phyloP scores from a whole-genome alignment of 2,797 vertebrate species.

The Bucorvus abyssinicus region DNA sequence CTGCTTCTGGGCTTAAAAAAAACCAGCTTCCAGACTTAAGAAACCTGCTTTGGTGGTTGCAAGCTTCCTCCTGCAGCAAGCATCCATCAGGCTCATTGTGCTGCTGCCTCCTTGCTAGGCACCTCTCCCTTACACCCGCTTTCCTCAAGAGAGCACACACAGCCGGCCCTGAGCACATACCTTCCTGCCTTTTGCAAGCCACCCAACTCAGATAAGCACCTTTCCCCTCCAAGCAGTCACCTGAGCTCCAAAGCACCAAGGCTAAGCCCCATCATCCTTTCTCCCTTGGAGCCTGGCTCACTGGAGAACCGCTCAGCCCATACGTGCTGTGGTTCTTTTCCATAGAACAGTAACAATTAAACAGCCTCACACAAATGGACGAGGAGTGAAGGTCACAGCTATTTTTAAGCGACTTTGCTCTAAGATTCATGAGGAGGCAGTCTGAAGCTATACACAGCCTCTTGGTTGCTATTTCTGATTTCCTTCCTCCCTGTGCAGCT shows the following conservation, averaged over 20 bases:
- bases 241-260: neutral
- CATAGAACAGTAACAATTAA: neutral
- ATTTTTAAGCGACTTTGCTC: neutral
- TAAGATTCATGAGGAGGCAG: neutral
- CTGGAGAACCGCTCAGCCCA: neutral
- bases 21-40: neutral
- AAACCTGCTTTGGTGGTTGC: neutral
- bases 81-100: neutral
- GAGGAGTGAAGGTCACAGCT: neutral
- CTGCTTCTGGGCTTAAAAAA: slow-evolving; percentile 49
- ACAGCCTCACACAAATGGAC: neutral
- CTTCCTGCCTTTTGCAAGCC: neutral
- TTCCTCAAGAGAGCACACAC: neutral
- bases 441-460: neutral
- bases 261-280: neutral
- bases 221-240: rapidly evolving
- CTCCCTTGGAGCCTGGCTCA: neutral
- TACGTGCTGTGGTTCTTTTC: neutral
- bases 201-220: neutral
- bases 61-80: neutral
- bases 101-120: neutral
- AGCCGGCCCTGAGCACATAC: neutral
- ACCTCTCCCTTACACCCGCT: neutral
- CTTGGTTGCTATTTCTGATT: neutral
- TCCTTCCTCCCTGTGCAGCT: neutral